Evolutionary conservation across 2,888 invertebrate species (phyloP).

Genomic region (Drosophila picticornis): DNA sequence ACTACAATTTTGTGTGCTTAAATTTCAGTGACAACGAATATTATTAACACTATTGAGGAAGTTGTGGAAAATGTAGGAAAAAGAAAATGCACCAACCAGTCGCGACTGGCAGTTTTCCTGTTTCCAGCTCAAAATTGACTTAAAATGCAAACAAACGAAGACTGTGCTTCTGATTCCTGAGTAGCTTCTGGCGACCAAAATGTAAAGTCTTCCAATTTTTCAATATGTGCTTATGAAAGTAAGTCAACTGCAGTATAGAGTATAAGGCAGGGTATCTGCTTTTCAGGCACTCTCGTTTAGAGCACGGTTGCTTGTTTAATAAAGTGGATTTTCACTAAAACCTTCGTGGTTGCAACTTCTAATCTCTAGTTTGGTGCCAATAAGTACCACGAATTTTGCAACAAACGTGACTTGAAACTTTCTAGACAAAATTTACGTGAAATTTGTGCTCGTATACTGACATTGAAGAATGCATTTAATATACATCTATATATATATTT

Average conservation of each 20-base stretch:
- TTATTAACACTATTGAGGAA: constrained; percentile 12
- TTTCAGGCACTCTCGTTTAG: neutral
- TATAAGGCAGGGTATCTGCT: neutral
- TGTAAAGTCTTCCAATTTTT: neutral
- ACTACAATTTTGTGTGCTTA: neutral
- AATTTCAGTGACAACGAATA: constrained; percentile 3
- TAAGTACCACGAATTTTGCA: constrained; percentile 17
- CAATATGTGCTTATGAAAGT: neutral
- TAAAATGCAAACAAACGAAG: neutral
- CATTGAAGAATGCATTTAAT: neutral
- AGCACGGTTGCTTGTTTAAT: neutral
- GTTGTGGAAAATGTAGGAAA: neutral
- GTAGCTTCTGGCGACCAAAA: neutral
- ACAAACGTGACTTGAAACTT: constrained; percentile 42
- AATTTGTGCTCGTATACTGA: neutral
- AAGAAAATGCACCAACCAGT: neutral
- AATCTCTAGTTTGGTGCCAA: constrained; percentile 16
- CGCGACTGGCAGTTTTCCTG: neutral
- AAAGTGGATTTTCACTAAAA: constrained; percentile 21
- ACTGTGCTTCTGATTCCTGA: neutral
- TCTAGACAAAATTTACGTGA: constrained; percentile 27
- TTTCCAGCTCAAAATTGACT: neutral
- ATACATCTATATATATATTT: neutral
- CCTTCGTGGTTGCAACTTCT: constrained; percentile 18
- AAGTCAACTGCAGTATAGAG: neutral